Conservation (phyloP, 2,797 vertebrate species). For the Lutjanus argentimaculatus region DNA sequence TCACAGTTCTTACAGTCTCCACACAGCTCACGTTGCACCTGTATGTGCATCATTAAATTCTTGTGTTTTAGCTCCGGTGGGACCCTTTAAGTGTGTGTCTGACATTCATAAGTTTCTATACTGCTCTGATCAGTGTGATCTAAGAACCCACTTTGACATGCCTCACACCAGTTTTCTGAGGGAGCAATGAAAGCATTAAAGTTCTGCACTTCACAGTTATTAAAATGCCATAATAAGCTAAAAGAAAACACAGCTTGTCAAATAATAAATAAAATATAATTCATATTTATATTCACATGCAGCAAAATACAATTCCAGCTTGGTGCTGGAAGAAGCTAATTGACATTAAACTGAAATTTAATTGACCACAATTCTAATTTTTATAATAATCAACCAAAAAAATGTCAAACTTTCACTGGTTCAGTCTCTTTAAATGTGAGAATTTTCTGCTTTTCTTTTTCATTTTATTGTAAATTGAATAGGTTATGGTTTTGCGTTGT, state of each 20-base stretch:
- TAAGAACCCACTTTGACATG: conserved; percentile 14
- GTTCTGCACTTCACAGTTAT: conserved; percentile 4
- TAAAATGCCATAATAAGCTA: not conserved
- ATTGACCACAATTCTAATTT: not conserved
- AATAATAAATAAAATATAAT: not conserved
- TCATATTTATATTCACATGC: too few species aligned
- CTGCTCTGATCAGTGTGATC: conserved; percentile 47
- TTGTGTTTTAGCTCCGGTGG: conserved; percentile 2
- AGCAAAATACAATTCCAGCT: not conserved
- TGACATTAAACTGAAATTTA: not conserved
- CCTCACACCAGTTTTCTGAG: conserved; percentile 1
- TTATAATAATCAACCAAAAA: not conserved
- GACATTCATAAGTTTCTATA: not conserved
- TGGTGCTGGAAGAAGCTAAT: too few species aligned
- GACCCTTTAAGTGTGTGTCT: conserved; percentile 1
- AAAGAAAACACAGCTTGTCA: not conserved
- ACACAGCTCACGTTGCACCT: conserved; percentile 5
- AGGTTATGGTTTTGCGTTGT: too few species aligned
- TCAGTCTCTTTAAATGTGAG: not conserved
- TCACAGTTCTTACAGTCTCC: conserved; percentile 5
- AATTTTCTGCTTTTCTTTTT: too few species aligned
- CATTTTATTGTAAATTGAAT: not conserved
- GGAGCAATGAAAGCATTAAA: conserved; percentile 13
- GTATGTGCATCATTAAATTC: conserved; percentile 30
- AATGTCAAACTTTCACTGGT: not conserved